Evolutionary conservation across 2,797 vertebrate species (phyloP), one percentile per base, ranked within the genome.

Genomic region (Crenichthys baileyi): DNA sequence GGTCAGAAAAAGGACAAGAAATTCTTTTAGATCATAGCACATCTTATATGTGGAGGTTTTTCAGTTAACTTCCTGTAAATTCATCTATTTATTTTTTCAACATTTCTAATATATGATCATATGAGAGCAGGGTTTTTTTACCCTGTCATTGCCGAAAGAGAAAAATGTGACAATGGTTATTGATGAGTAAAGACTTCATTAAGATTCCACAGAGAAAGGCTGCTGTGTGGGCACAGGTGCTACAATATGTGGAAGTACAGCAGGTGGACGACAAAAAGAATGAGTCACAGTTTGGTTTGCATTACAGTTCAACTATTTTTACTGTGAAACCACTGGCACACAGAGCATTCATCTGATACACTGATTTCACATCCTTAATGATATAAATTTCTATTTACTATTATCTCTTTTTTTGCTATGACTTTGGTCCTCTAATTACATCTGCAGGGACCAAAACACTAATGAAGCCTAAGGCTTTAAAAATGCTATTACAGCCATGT

Each of bases 141-240:
- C 73, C 53, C 72, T 78, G 72, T 60, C 71, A 3, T 41, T 18
- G 41, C 53, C 61, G 39, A 53, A 26, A 83, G 6, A 72, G 72
- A 70, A 0, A 12, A 58, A 29, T 55, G 39, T 71, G 70, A 83
- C 65, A 77, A 78, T 48, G 31, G 70, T 53, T 39, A 67, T 12
- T 22, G 73, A 87, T 68, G 41, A 83, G 29, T 7, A 67, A 84
- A 60, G 48, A 81, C 76, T 73, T 58, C 1, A 79, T 88, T 87
- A 84, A 60, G 58, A 86, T 76, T 87, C 73, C 2, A 15, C 26
- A 67, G 76, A 44, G 63, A 82, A 67, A 85, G 71, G 76, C 63
- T 77, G 82, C 51, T 65, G 22, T 73, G 84, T 80, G 76, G 76
- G 85, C 79, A 44, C 84, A 90, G 85, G 87, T 88, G 83, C 72